These are phyloP conservation scores for Ariolimax columbianus DNA, from an alignment of 2,888 invertebrate species.

Conservation along the genomic window DNA sequence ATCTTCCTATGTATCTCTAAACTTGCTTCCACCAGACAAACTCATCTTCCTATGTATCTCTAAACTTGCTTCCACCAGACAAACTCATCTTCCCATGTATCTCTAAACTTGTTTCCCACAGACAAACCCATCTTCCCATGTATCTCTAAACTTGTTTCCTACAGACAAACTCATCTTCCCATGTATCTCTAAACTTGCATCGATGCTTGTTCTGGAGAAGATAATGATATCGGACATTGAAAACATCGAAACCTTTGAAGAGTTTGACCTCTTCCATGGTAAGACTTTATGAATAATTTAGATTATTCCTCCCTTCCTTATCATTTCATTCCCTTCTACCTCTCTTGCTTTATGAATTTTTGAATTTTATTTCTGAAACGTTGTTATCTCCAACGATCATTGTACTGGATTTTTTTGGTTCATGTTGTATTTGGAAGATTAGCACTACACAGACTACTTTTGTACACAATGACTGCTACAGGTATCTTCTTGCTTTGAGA, in stretches of 20 bases:
- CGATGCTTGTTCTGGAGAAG: too few species aligned
- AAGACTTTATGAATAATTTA: too few species aligned
- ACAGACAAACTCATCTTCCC: too few species aligned
- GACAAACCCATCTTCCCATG: neutral
- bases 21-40: neutral
- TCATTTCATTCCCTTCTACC: neutral
- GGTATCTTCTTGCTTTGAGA: conserved; percentile 35
- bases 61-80: neutral
- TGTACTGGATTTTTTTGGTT: neutral
- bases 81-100: neutral
- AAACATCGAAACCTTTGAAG: too few species aligned
- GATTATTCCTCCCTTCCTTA: neutral
- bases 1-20: neutral
- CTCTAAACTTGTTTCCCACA: neutral
- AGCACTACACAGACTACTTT: conserved; percentile 17
- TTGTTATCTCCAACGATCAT: conserved; percentile 2
- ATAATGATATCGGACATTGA: too few species aligned
- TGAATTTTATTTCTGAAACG: neutral
- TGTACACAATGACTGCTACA: conserved; percentile 17
- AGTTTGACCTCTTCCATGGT: too few species aligned
- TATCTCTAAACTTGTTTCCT: neutral
- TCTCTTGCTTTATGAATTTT: neutral
- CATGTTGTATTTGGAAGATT: conserved; percentile 12
- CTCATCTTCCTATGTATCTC: neutral
- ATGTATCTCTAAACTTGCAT: too few species aligned